These are phyloP conservation scores for Zaprionus bogoriensis DNA, from an alignment of 2,888 invertebrate species.

Conservation along the genomic window DNA sequence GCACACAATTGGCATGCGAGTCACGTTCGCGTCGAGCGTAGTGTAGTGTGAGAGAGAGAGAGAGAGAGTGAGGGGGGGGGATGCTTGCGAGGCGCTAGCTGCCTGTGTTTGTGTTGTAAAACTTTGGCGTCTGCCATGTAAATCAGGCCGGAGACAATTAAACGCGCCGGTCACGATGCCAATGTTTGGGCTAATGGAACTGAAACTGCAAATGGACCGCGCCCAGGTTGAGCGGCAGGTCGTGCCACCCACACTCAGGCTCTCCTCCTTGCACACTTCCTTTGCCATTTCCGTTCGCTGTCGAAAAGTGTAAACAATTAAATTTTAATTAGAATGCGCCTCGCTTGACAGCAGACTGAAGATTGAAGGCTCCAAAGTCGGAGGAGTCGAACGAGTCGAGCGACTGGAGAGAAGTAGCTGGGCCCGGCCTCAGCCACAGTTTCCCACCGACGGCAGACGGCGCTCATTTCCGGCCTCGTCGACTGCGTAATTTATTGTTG, in stretches of 20 bases:
- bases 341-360: conserved; percentile 50
- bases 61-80: not conserved
- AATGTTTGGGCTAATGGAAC: conserved; percentile 65
- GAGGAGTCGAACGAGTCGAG: not conserved
- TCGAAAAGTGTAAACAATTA: conserved; percentile 75
- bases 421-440: conserved; percentile 14
- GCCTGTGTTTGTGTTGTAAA: conserved; percentile 1
- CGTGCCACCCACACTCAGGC: not conserved
- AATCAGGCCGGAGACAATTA: conserved; percentile 66
- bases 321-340: conserved; percentile 74
- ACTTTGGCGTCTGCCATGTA: conserved; percentile 53
- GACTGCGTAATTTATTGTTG: conserved; percentile 59
- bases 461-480: conserved; percentile 53
- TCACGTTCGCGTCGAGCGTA: conserved; percentile 51
- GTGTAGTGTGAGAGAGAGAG: too few species aligned
- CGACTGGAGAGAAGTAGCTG: not conserved
- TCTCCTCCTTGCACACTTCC: conserved; percentile 7
- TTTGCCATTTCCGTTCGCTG: conserved; percentile 58
- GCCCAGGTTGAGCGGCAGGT: not conserved
- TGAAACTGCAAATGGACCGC: conserved; percentile 15
- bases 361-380: not conserved
- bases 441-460: conserved; percentile 27
- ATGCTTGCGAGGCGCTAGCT: not conserved
- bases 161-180: conserved; percentile 66
- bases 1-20: conserved; percentile 70